Percentiles rank a stretch among this genome's conserved stretches.
These are phyloP conservation scores for Dione vanillae DNA, from an alignment of 2,888 invertebrate genomes.

Conservation along the genomic window DNA sequence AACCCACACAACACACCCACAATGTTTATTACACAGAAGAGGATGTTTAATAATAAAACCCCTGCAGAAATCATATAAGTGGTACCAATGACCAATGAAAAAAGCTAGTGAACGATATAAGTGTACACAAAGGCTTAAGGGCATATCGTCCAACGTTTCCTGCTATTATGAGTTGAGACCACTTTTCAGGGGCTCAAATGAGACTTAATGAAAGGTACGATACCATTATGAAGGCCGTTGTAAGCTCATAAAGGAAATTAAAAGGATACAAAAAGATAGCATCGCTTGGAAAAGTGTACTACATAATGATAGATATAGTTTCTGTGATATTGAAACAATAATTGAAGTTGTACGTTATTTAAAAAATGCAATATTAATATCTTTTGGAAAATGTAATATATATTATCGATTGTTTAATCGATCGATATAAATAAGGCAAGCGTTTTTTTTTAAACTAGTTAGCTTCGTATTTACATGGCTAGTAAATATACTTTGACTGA, in stretches of 20 bases:
- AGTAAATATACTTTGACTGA: too few species aligned
- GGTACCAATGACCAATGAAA: slow-evolving; percentile 69
- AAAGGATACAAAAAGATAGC: slow-evolving; percentile 68
- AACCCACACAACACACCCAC: too few species aligned
- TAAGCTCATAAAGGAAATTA: slow-evolving; percentile 79
- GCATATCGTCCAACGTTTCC: slow-evolving; percentile 71
- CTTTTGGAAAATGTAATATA: too few species aligned
- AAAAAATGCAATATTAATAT: too few species aligned
- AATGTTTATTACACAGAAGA: slow-evolving; percentile 54
- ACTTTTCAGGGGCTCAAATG: slow-evolving; percentile 75
- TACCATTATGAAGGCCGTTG: slow-evolving; percentile 79
- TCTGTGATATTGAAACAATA: too few species aligned
- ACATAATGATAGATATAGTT: too few species aligned
- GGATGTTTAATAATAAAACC: slow-evolving; percentile 60
- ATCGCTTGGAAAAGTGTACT: too few species aligned
- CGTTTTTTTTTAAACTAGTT: too few species aligned
- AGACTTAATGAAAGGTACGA: slow-evolving; percentile 79
- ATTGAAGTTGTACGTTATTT: too few species aligned
- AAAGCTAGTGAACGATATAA: slow-evolving; percentile 62
- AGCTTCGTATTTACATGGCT: too few species aligned
- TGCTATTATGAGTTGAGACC: slow-evolving; percentile 71
- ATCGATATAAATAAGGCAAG: too few species aligned
- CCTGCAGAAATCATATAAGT: slow-evolving; percentile 56
- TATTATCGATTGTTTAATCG: too few species aligned
- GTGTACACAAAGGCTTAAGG: slow-evolving; percentile 72